Conservation (phyloP, 2,888 invertebrate genomes). For the Rhopalosiphum nymphaeae region DNA sequence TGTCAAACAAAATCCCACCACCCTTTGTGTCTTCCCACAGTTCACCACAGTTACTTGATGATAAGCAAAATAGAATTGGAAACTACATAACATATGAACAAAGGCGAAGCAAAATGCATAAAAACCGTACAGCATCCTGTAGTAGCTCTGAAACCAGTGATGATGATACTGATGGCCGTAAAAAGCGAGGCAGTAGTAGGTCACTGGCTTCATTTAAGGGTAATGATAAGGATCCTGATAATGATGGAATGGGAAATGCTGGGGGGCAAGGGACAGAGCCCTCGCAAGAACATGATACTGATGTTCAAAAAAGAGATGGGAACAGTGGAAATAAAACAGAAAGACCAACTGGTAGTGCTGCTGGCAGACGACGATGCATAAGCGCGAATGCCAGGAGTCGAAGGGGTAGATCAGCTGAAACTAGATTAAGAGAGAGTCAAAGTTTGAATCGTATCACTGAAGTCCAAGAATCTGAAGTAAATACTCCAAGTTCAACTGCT, state of each 20-base stretch:
- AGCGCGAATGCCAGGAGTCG: constrained; percentile 72
- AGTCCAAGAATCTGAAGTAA: constrained; percentile 79
- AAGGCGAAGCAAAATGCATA: constrained; percentile 79
- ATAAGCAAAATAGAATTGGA: constrained; percentile 68
- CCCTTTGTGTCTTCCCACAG: constrained; percentile 71
- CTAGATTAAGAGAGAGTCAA: constrained; percentile 83
- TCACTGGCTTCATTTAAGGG: constrained; percentile 71
- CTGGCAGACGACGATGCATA: constrained; percentile 69
- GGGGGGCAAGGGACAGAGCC: constrained; percentile 66
- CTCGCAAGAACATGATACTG: constrained; percentile 43
- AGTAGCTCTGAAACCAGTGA: constrained; percentile 92
- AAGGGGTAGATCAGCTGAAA: constrained; percentile 76
- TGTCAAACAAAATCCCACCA: constrained; percentile 71
- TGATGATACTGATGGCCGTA: constrained; percentile 84
- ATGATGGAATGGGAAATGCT: constrained; percentile 71
- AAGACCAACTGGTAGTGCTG: constrained; percentile 69
- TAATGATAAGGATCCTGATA: constrained; percentile 78
- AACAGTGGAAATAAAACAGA: constrained; percentile 68
- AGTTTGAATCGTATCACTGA: constrained; percentile 88
- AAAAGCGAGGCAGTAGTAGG: constrained; percentile 83
- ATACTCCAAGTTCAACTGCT: constrained; percentile 31
- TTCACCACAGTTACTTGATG: constrained; percentile 70
- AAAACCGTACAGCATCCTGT: constrained; percentile 86
- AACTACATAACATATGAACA: constrained; percentile 71
- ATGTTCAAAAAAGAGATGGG: constrained; percentile 68